These are phyloP conservation scores for Apteryx mantelli DNA, from an alignment of 2,113 vertebrate species.

Conservation along the genomic window DNA sequence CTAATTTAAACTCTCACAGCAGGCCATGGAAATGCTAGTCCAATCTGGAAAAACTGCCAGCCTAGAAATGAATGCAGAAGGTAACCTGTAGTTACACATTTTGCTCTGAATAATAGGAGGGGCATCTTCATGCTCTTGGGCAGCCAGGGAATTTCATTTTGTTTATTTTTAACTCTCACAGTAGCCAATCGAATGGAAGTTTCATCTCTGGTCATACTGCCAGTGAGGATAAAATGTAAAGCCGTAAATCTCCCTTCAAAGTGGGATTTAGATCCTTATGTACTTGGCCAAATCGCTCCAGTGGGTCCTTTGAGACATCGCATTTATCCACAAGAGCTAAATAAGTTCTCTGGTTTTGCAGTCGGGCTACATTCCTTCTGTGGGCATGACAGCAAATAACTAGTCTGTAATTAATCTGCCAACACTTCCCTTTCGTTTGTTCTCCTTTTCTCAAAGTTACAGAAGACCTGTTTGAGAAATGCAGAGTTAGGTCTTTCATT, in stretches of 20 bases:
- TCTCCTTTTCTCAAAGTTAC: background rate
- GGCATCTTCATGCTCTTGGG: background rate
- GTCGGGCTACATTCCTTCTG: background rate
- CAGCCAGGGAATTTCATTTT: background rate
- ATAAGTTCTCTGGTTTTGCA: background rate
- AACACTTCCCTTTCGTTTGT: background rate
- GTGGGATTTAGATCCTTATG: background rate
- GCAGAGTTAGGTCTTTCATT: background rate
- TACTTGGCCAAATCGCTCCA: background rate
- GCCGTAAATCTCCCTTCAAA: slow-evolving; percentile 46
- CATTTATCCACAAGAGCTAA: background rate
- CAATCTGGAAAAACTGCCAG: background rate
- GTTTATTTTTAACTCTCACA: slow-evolving; percentile 47
- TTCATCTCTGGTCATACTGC: slow-evolving; percentile 2
- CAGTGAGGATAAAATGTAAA: slow-evolving; percentile 45
- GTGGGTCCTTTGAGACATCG: background rate
- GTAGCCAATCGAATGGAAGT: slow-evolving; percentile 31
- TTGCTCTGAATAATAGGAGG: background rate
- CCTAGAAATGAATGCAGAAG: background rate
- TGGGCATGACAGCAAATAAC: background rate
- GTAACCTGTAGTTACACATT: background rate
- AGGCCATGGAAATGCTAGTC: background rate
- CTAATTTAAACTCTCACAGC: background rate
- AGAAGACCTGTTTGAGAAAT: background rate
- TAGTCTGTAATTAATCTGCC: background rate